Conservation (phyloP, 2,797 vertebrate genomes). For the Trachops cirrhosus region DNA sequence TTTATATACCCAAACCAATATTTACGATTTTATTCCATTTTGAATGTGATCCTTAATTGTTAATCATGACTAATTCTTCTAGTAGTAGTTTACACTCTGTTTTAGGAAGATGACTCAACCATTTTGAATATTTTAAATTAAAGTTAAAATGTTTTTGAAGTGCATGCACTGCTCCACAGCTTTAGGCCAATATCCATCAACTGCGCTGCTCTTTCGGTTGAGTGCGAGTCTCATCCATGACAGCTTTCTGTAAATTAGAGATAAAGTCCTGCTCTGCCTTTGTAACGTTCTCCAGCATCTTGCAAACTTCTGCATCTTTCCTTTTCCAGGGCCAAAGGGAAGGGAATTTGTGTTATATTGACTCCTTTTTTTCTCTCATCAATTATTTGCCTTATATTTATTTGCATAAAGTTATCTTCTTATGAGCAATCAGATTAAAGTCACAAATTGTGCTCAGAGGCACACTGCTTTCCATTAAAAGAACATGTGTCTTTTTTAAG, state of each 20-base stretch:
- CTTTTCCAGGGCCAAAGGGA: neutral
- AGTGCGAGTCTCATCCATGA: slow-evolving; percentile 58
- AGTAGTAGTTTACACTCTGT: neutral
- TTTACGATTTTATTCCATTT: neutral
- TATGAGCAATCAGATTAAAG: slow-evolving; percentile 40
- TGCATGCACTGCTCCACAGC: slow-evolving; percentile 36
- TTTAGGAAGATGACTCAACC: slow-evolving; percentile 39
- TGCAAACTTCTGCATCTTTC: slow-evolving; percentile 46
- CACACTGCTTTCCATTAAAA: neutral
- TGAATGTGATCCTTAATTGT: slow-evolving; percentile 1
- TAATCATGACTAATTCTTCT: slow-evolving; percentile 32
- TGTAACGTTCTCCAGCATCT: slow-evolving; percentile 40
- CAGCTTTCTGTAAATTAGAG: slow-evolving; percentile 74
- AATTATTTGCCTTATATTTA: slow-evolving; percentile 28
- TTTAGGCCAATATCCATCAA: slow-evolving; percentile 59
- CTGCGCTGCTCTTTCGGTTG: slow-evolving; percentile 54
- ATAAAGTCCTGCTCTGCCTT: slow-evolving; percentile 55
- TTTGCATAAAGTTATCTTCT: slow-evolving; percentile 30
- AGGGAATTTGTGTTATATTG: slow-evolving; percentile 31
- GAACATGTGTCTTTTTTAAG: neutral
- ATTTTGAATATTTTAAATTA: slow-evolving; percentile 67
- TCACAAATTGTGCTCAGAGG: slow-evolving; percentile 11
- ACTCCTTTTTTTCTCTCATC: neutral
- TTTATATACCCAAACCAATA: neutral
- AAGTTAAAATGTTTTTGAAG: slow-evolving; percentile 59